Percentiles rank a stretch among this genome's conserved stretches.
phyloP scores from a whole-genome alignment of 2,113 vertebrate genomes.

The Panurus biarmicus region DNA sequence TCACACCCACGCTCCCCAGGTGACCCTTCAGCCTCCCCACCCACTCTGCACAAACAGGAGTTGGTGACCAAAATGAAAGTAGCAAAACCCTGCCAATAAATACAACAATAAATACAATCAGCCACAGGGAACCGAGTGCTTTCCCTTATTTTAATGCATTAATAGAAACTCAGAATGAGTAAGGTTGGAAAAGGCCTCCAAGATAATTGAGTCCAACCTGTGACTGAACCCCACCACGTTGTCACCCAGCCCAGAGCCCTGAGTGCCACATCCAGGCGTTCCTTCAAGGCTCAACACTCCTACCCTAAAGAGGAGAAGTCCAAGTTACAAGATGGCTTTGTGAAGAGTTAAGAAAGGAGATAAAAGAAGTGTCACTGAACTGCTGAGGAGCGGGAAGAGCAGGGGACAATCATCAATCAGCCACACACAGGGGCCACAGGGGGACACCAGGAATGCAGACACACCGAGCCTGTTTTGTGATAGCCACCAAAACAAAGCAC shows the following conservation, averaged over 20 bases:
- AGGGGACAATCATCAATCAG: background rate
- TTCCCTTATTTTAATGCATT: background rate
- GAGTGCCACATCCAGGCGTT: fast-evolving
- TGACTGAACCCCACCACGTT: fast-evolving
- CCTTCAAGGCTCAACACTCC: background rate
- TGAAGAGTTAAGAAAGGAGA: background rate
- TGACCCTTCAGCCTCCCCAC: background rate
- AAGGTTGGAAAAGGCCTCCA: background rate
- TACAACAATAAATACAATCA: background rate
- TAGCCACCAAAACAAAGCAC: background rate
- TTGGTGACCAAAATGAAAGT: background rate
- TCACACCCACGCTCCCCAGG: fast-evolving
- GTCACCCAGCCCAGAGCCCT: background rate
- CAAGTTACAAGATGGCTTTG: background rate
- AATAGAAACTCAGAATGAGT: background rate
- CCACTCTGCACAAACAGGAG: fast-evolving
- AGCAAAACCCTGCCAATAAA: background rate
- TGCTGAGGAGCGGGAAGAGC: background rate
- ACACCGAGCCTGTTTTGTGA: background rate
- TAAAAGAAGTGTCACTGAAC: background rate
- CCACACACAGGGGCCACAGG: background rate
- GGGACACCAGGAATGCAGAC: background rate
- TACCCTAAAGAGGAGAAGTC: background rate
- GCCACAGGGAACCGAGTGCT: background rate
- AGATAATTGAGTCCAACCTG: background rate